Base-by-base conservation (phyloP, 2,797 vertebrate genomes). In the Notoglanidium macrostoma region DNA sequence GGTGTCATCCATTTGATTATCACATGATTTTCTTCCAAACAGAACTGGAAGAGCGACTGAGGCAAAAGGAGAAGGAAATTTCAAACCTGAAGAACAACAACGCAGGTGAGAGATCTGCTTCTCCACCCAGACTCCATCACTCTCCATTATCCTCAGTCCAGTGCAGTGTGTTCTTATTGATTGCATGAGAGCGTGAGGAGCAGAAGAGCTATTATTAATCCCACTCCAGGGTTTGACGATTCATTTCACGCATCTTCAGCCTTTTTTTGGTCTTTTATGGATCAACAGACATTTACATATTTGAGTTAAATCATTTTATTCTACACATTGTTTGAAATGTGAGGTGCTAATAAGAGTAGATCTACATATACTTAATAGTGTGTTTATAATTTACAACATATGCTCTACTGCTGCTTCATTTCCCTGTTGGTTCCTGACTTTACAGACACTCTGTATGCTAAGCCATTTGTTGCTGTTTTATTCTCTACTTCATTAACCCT, bases 71-170 rank as follows among this genome's bases (percentile, higher is more conserved):
- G 35, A 44, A 73, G 70, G 70, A 73, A 44, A 91, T 83, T 55
- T 70, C 0, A 59, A 89, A 70, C 68, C 90, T 93, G 35, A 86
- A 90, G 67, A 84, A 21, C 1, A 19, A 46, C 40, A 93, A 93
- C 21, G 57, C 72, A 84, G 91, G 94, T 83, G 35, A 51, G 40
- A 63, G 3, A n/a, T 21, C 35, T 1, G 73, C 46, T 76, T 29
- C 46, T 76, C 44, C 46, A 76, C 23, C 73, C 46, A 76, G 73
- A 51, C 21, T 76, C 12, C 46, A 14, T n/a, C 23, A 26, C 26
- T 2, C 46, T 49, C 14, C 23, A 51, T 26, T 6, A n/a, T 51
- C 14, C 23, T 73, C 40, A 40, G 19, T 15, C 19, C 59, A 23
- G 57, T 19, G 23, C 57, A 23, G 57, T 23, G 26, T 12, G 61